These are phyloP conservation scores for Callionymus lyra DNA, from an alignment of 2,113 vertebrate genomes.

Conservation along the genomic window DNA sequence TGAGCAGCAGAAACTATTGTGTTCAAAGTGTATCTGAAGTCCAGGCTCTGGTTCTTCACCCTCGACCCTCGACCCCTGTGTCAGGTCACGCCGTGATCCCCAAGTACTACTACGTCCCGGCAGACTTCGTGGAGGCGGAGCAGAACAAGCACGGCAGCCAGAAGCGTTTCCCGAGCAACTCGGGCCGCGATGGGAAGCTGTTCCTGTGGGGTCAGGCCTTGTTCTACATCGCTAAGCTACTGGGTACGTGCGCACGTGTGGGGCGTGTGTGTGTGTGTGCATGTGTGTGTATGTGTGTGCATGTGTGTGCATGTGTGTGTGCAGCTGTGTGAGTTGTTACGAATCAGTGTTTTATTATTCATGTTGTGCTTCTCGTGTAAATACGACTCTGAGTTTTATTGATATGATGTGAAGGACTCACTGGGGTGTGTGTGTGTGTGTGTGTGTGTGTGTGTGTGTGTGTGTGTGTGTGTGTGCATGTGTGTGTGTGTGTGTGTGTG, in stretches of 20 bases:
- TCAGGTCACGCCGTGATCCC: constrained; percentile 83
- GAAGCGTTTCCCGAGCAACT: constrained; percentile 90
- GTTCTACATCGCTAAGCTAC: constrained; percentile 84
- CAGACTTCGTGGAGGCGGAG: constrained; percentile 88
- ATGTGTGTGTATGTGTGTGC: constrained; percentile 1
- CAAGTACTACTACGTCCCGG: constrained; percentile 91
- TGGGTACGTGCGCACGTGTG: constrained; percentile 72
- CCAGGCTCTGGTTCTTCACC: too few relatives aligned
- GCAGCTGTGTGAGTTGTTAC: background rate
- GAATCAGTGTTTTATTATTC: background rate
- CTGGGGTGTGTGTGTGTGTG: background rate
- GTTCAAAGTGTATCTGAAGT: too few relatives aligned
- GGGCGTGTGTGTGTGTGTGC: constrained; percentile 2
- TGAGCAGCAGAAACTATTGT: too few relatives aligned
- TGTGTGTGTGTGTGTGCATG: background rate
- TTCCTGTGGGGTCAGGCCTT: constrained; percentile 95
- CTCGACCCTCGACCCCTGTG: background rate
- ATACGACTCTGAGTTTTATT: background rate
- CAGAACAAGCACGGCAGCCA: constrained; percentile 87
- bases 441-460: background rate
- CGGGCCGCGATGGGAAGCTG: constrained; percentile 80
- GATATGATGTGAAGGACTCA: background rate
- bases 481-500: background rate
- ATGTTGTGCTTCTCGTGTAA: background rate
- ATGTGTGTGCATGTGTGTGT: background rate